Percentiles rank a stretch among this genome's conserved stretches.
Conservation (phyloP, 2,113 vertebrate genomes). For the Pavo muticus region DNA sequence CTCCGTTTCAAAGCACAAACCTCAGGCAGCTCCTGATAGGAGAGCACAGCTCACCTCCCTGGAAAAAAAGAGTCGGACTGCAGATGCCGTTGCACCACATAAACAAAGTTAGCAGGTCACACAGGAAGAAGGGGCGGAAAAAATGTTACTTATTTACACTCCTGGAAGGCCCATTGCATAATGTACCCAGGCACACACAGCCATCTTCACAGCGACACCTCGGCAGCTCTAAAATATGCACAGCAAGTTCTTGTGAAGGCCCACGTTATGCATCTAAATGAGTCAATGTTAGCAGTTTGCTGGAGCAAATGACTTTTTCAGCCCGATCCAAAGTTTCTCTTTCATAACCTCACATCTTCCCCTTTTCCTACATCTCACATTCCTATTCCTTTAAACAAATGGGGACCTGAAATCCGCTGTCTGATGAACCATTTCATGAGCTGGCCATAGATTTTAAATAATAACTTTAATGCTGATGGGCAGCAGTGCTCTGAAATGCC, state of each 20-base stretch:
- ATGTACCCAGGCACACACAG: background rate
- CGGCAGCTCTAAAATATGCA: constrained; percentile 19
- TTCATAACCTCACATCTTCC: background rate
- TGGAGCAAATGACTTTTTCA: background rate
- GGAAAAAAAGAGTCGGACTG: background rate
- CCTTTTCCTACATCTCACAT: background rate
- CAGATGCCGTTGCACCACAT: background rate
- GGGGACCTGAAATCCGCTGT: background rate
- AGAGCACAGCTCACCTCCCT: background rate
- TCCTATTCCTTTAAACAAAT: background rate
- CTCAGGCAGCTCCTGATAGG: background rate
- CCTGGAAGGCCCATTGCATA: background rate
- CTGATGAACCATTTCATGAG: background rate
- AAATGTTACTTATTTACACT: background rate
- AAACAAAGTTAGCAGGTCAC: background rate
- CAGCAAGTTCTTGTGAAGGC: background rate
- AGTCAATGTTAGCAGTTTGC: background rate
- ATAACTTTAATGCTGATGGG: background rate
- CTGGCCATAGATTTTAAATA: background rate
- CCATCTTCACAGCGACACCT: constrained; percentile 16
- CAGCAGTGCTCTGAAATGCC: background rate
- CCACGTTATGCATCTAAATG: background rate
- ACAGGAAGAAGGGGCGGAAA: background rate
- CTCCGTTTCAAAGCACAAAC: background rate
- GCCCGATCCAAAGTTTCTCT: background rate